Evolutionary conservation across 2,888 invertebrate genomes (phyloP).

Genomic region (Cistogaster globosa): DNA sequence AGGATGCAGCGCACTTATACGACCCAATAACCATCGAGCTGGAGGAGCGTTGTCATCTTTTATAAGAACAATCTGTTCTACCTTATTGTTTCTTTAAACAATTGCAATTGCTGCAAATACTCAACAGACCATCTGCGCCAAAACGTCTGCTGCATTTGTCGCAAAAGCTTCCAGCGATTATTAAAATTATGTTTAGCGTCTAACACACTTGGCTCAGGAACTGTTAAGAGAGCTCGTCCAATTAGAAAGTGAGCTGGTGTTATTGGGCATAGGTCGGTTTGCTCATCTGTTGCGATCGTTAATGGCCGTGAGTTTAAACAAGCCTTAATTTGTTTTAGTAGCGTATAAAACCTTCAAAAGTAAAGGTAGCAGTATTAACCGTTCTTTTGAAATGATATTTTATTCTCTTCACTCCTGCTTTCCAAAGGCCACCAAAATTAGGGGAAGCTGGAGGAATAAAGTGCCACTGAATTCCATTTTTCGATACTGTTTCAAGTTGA

Average conservation of each 20-base stretch:
- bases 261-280: neutral
- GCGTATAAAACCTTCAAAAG: neutral
- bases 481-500: no score
- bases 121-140: no score
- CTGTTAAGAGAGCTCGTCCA: neutral
- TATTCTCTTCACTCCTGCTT: neutral
- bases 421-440: neutral
- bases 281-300: neutral
- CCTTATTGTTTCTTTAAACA: no score
- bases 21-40: no score
- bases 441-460: no score
- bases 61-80: no score
- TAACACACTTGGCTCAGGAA: neutral
- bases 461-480: no score
- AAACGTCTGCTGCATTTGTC: no score
- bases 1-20: no score
- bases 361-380: neutral
- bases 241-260: neutral
- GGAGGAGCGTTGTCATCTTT: no score
- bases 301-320: conserved; percentile 2
- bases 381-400: neutral
- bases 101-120: no score
- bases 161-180: no score
- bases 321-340: neutral
- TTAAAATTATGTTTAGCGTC: neutral